Base-by-base conservation (phyloP, 2,113 vertebrate genomes). In the Etheostoma spectabile region DNA sequence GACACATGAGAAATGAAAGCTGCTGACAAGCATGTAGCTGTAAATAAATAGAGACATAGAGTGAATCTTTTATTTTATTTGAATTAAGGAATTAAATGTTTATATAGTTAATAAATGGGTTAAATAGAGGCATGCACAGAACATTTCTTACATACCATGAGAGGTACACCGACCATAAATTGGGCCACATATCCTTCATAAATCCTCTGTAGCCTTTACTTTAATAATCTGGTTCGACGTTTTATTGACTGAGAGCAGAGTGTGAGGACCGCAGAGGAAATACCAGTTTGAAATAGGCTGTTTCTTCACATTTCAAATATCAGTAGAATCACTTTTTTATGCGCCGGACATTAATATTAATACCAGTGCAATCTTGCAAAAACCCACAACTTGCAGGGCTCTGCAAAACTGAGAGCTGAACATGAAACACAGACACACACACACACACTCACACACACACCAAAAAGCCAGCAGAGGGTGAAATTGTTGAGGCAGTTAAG, bases 401-500 rank as follows among this genome's bases (percentile, higher is more conserved):
- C 24, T 65, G 70, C 67, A 84, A 74, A 79, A 56, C 49, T 60
- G 30, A 68, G 60, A 38, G 61, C 53, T 21, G 38, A 61, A 73
- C 77, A 71, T 55, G 52, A 84, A 82, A 22, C 12, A 15, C 42
- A 35, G 6, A 46, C 62, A 45, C 52, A 66, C 24, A 27, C 51
- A 19, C 38, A 49, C 35, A 49, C 75, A 42, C 56, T 63, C 33
- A 63, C 22, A 55, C 60, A 53, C 38, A 64, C 60, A 66, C 64
- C 19, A 3, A 59, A 13, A 82, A 74, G 53, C 46, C 66, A 86
- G 6, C 21, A 13, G 53, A 62, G 59, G 24, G n/a, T 84, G 72
- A 71, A 90, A 79, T 86, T 86, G 77, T 77, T 49, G 68, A 77
- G 3, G 8, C 70, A 66, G 83, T 59, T 80, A 77, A 69, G 15